Evolutionary conservation across 1,140 invertebrate genomes (phyloP).

Genomic region (Marisa cornuarietis): DNA sequence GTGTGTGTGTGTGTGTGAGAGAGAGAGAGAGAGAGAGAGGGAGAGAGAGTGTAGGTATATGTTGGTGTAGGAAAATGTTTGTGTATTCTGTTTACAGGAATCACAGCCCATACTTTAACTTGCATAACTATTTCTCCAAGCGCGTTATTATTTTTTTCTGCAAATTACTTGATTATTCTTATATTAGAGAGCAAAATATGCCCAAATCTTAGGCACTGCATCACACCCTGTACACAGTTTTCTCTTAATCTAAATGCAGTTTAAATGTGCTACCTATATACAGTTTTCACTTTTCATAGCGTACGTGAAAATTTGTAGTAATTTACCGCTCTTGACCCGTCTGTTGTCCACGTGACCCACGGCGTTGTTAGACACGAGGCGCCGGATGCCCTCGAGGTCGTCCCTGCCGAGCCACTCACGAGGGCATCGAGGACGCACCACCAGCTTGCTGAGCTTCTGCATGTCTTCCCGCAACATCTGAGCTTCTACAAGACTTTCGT

Average conservation of each 20-base stretch:
- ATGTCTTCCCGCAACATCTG: conserved; percentile 23
- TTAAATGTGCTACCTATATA: background rate
- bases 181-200: no score
- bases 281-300: background rate
- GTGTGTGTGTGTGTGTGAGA: no score
- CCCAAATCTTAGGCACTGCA: no score
- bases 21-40: no score
- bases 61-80: background rate
- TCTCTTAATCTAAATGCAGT: background rate
- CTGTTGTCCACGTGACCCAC: conserved; percentile 20
- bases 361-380: conserved; percentile 22
- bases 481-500: conserved; percentile 27
- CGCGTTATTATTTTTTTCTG: no score
- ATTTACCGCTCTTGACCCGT: background rate
- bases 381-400: conserved; percentile 21
- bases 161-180: background rate
- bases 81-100: background rate
- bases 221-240: no score
- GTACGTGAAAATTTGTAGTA: background rate
- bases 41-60: no score
- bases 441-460: conserved; percentile 24
- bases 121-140: no score
- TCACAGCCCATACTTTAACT: no score
- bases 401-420: conserved; percentile 35
- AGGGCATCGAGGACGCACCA: conserved; percentile 22